Base-by-base conservation (phyloP, 2,113 vertebrate genomes). In the Mus spicilegus region DNA sequence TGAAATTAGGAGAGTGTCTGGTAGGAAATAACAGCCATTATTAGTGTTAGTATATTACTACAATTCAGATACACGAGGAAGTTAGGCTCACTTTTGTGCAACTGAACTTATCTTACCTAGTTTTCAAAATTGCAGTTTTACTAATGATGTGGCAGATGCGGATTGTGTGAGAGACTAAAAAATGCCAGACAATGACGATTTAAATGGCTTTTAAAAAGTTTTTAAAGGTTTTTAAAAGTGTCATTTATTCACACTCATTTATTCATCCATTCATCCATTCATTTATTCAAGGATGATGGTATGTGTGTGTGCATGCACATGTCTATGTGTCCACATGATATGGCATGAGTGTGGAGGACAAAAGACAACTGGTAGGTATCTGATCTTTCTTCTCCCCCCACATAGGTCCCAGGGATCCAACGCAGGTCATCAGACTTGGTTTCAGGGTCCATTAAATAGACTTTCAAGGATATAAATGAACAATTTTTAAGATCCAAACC, bases 91-190 rank as follows among this genome's bases (percentile, higher is more conserved):
- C 75, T 87, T 91, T 91, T 39, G 36, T 86, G 28, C 86, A 76
- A n/a, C 65, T 58, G 12, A 63, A 70, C 51, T 51, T 82, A 84
- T 76, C 51, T 51, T 82, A 84, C 61, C 33, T 87, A 65, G 26
- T 77, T 87, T 91, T 80, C 39, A 87, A 77, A 92, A 22, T 87
- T 51, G 67, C 77, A 42, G 54, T 92, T 92, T 75, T 94, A 58
- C 17, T 89, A 49, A 65, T 82, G 39, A 51, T 58, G 42, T 3
- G 70, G 13, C 13, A 56, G 67, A 51, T 76, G 72, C 56, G 67
- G 51, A 28, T 54, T 75, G 22, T 76, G 58, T 17, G 19, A 91
- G 16, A 19, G 26, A 75, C 39, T 92, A 70, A 95, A 76, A 85
- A 85, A 70, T 86, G 49, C 73, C 54, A 49, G 36, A 70, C 77